Evolutionary conservation across 2,888 invertebrate species (phyloP).

Genomic region (Encarsia formosa): DNA sequence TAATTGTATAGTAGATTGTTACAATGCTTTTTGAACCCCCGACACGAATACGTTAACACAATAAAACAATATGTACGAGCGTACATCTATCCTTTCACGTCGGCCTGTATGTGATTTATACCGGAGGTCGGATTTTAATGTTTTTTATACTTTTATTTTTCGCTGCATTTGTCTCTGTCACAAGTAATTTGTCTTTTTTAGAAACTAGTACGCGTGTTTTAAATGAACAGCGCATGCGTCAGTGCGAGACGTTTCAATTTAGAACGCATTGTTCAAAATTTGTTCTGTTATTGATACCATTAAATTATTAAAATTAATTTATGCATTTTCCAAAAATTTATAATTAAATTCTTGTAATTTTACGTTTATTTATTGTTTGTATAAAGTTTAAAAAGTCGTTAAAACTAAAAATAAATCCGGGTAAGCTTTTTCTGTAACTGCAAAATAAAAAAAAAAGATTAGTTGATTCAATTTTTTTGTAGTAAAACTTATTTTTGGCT

Average conservation of each 20-base stretch:
- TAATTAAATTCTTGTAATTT: too few species aligned
- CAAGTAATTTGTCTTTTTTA: too few species aligned
- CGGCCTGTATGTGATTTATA: not conserved
- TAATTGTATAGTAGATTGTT: constrained; percentile 46
- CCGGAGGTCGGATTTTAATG: not conserved
- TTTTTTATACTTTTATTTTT: not conserved
- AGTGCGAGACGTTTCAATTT: not conserved
- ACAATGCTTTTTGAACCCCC: constrained; percentile 42
- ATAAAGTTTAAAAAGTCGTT: too few species aligned
- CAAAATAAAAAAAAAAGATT: too few species aligned
- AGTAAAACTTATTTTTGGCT: too few species aligned
- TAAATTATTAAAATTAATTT: too few species aligned
- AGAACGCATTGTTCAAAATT: not conserved
- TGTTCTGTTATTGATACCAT: too few species aligned
- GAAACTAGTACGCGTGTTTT: not conserved
- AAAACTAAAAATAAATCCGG: too few species aligned
- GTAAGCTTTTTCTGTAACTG: too few species aligned
- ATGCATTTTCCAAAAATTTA: too few species aligned
- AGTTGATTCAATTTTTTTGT: too few species aligned
- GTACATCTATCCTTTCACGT: constrained; percentile 4
- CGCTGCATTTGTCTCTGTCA: not conserved
- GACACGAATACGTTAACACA: constrained; percentile 46
- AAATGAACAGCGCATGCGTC: not conserved
- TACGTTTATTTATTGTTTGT: too few species aligned
- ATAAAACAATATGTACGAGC: constrained; percentile 21